These are phyloP conservation scores for Tiaroga cobitis DNA, from an alignment of 2,797 vertebrate species.

Conservation along the genomic window DNA sequence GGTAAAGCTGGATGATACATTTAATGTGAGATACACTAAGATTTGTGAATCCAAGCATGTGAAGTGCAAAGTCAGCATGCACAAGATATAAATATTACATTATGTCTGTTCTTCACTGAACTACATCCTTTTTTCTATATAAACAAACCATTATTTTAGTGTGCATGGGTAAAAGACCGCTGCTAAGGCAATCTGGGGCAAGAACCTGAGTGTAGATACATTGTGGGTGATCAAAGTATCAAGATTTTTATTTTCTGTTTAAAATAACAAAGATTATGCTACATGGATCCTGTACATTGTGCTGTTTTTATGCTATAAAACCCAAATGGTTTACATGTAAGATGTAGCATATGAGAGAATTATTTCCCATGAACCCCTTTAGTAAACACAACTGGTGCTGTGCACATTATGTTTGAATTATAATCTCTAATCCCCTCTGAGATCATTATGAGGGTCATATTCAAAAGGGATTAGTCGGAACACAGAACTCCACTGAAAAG, in stretches of 20 bases:
- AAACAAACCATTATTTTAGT: constrained; percentile 1
- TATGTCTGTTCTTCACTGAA: neutral
- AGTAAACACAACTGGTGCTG: neutral
- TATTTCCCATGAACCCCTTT: constrained; percentile 19
- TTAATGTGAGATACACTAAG: neutral
- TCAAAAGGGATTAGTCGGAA: neutral
- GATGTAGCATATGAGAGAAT: neutral
- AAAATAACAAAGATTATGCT: neutral
- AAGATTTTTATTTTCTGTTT: neutral
- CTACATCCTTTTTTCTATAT: constrained; percentile 2
- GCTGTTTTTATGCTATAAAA: neutral
- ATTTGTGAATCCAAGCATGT: neutral
- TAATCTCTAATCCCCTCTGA: neutral
- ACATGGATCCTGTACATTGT: neutral
- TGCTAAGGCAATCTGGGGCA: neutral
- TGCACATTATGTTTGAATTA: neutral
- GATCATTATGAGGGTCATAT: neutral
- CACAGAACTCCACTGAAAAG: neutral
- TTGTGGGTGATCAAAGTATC: neutral
- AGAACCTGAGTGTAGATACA: neutral
- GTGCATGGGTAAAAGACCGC: neutral
- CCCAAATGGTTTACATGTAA: neutral
- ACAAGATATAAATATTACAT: constrained; percentile 12
- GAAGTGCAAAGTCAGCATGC: constrained; percentile 7
- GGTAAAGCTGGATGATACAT: neutral